A percentile compares a stretch with the other conserved stretches of the same genome.
These are phyloP conservation scores for Julus scanicus DNA, from an alignment of 2,888 invertebrate species.

Conservation along the genomic window DNA sequence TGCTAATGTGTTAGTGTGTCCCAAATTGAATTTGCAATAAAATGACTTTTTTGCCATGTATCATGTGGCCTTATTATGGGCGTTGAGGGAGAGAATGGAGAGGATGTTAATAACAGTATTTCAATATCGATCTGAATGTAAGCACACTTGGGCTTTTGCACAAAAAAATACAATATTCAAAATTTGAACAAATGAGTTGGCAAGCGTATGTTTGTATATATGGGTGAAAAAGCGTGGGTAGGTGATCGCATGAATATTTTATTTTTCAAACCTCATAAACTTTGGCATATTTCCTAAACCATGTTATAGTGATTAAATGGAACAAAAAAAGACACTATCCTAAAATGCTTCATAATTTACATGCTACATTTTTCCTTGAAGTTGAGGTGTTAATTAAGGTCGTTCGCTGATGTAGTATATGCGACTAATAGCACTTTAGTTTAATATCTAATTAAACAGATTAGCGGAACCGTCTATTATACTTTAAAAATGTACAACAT, in stretches of 20 bases:
- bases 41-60: constrained; percentile 6
- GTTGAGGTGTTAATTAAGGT: too few species aligned
- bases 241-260: neutral
- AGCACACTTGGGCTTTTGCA: neutral
- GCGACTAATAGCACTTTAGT: too few species aligned
- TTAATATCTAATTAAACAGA: too few species aligned
- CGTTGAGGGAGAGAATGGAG: neutral
- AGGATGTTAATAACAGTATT: neutral
- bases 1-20: neutral
- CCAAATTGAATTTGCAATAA: constrained; percentile 28
- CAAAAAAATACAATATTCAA: constrained; percentile 15
- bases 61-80: neutral
- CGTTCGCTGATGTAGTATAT: too few species aligned
- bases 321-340: neutral
- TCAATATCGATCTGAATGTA: constrained; percentile 15
- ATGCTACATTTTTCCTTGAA: too few species aligned
- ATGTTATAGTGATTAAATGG: neutral
- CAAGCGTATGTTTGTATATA: neutral
- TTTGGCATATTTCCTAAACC: neutral
- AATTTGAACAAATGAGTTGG: neutral
- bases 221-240: neutral
- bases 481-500: too few species aligned
- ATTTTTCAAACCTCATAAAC: neutral
- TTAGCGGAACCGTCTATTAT: too few species aligned
- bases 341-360: too few species aligned